Evolutionary conservation across 2,797 vertebrate species (phyloP).

Genomic region (Hoplostethus atlanticus): DNA sequence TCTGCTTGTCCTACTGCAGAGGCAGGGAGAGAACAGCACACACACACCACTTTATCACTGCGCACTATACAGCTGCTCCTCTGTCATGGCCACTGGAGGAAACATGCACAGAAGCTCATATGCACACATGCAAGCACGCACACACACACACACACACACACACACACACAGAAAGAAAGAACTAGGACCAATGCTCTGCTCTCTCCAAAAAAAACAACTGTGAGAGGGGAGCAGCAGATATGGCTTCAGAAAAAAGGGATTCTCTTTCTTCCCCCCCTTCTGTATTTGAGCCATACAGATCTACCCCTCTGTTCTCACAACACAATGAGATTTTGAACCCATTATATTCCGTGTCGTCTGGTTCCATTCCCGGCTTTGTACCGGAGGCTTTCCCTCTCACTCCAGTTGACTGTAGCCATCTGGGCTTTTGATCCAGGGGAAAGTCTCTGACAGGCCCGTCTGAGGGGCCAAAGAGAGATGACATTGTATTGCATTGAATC

Average conservation of each 20-base stretch:
- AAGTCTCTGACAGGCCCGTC: slow-evolving; percentile 66
- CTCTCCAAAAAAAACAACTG: slow-evolving; percentile 19
- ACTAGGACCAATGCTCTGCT: slow-evolving; percentile 26
- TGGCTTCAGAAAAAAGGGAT: not conserved
- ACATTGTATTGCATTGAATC: slow-evolving; percentile 66
- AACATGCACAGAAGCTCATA: slow-evolving; percentile 28
- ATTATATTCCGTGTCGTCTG: slow-evolving; percentile 54
- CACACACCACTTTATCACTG: slow-evolving; percentile 40
- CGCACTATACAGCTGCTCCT: slow-evolving; percentile 43
- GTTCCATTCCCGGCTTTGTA: slow-evolving; percentile 59
- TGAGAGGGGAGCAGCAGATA: slow-evolving; percentile 27
- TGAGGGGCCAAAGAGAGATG: slow-evolving; percentile 64
- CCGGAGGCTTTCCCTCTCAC: slow-evolving; percentile 45
- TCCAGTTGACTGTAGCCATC: slow-evolving; percentile 68
- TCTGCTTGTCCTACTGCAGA: slow-evolving; percentile 67
- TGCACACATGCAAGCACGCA: slow-evolving; percentile 15
- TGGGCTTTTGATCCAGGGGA: slow-evolving; percentile 71
- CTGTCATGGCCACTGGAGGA: slow-evolving; percentile 59
- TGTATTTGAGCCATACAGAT: slow-evolving; percentile 41
- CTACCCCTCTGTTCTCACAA: slow-evolving; percentile 28
- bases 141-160: slow-evolving; percentile 23
- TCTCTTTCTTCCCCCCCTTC: slow-evolving; percentile 14
- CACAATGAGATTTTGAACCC: slow-evolving; percentile 61
- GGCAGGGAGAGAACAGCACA: slow-evolving; percentile 55
- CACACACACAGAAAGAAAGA: slow-evolving; percentile 28